phyloP scores from a whole-genome alignment of 35 echinoderm and acorn worm species.

The Antedon bifida region DNA sequence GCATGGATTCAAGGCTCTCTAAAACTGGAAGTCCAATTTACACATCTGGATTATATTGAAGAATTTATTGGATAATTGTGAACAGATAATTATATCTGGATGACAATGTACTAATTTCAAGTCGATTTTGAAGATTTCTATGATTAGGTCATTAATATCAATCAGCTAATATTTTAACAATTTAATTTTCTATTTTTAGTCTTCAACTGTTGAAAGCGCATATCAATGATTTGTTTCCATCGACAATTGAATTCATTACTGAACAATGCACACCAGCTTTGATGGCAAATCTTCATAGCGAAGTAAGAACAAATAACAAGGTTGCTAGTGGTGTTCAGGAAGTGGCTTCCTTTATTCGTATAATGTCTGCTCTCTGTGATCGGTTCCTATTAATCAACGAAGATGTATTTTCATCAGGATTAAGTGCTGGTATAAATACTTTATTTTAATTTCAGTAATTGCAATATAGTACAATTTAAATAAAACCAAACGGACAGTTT shows the following conservation, averaged over 20 bases:
- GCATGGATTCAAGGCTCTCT: too few species aligned
- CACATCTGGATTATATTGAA: too few species aligned
- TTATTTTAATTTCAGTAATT: too few species aligned
- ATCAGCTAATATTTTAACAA: too few species aligned
- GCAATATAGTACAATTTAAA: too few species aligned
- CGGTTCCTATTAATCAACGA: constrained; percentile 39
- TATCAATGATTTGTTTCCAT: constrained; percentile 52
- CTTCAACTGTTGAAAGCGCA: constrained; percentile 52
- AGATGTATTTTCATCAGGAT: neutral
- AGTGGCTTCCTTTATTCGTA: constrained; percentile 56
- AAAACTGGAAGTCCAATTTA: too few species aligned
- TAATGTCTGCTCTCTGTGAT: constrained; percentile 61
- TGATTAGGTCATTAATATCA: too few species aligned
- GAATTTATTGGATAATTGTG: too few species aligned
- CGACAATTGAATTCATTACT: constrained; percentile 52
- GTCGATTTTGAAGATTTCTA: too few species aligned
- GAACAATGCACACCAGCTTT: constrained; percentile 36
- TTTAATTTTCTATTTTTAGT: constrained; percentile 16
- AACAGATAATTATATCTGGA: too few species aligned
- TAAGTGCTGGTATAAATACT: neutral
- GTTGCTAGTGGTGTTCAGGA: constrained; percentile 37
- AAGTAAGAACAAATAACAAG: neutral
- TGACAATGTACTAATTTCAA: too few species aligned
- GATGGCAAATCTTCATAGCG: constrained; percentile 14
- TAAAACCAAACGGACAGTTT: too few species aligned